Evolutionary conservation across 2,888 invertebrate species (phyloP), one percentile per base, ranked within the genome.

Genomic region (Conomelus anceps): DNA sequence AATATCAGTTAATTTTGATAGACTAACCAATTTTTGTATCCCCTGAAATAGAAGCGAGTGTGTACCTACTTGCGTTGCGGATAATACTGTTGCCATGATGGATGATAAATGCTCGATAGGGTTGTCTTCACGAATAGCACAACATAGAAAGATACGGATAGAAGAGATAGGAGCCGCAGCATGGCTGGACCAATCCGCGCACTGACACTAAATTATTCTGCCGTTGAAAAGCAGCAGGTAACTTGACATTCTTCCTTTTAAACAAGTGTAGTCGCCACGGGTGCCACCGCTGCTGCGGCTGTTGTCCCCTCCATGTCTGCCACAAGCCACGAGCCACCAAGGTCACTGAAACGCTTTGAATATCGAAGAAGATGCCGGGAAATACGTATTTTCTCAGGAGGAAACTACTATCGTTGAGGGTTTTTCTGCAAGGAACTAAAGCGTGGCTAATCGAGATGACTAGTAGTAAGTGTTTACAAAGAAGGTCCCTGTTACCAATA

Each of bases 21-120:
- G n/a, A n/a, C n/a, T n/a, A n/a, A n/a, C n/a, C n/a, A n/a, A n/a
- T n/a, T n/a, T n/a, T n/a, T n/a, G n/a, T n/a, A n/a, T n/a, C n/a
- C n/a, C 41, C 13, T 87, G 22, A 41, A 1, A 22, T 3, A 29
- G 22, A 88, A 26, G 22, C 26, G 9, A 88, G 34, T 24, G 17
- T 41, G 13, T 84, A 89, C 89, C 87, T 87, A 89, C 89, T 87
- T 88, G 29, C 89, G 88, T 22, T 84, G 29, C 1, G 89, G 89
- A 41, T 88, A 89, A 85, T 89, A 89, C 23, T 89, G 89, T 63
- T 89, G 89, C 89, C 89, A 90, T 0, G 89, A 23, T 3, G 63
- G 63, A 63, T 63, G 63, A 63, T 63, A 63, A 63, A 63, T 63
- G n/a, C 63, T 63, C 1, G 63, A 63, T 0, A 84, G 90, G 90